These are phyloP conservation scores for Bradysia coprophila DNA, from an alignment of 1,140 invertebrate genomes.

Conservation along the genomic window DNA sequence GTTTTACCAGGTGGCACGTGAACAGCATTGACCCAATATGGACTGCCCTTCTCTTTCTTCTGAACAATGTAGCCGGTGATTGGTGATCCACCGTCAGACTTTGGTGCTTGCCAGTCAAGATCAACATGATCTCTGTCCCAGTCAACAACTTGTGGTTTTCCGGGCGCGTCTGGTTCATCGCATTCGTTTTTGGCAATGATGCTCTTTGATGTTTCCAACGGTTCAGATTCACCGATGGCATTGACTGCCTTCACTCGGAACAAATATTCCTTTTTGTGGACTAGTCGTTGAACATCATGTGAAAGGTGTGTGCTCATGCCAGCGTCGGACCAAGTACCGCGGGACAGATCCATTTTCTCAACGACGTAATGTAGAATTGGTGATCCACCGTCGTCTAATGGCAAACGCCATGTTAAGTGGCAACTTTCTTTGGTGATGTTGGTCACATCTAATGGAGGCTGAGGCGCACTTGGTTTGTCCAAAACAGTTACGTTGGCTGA, in stretches of 20 bases:
- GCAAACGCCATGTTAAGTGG: conserved; percentile 61
- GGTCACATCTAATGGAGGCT: conserved; percentile 65
- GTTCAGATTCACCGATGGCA: conserved; percentile 85
- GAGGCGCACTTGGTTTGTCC: conserved; percentile 74
- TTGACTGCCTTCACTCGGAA: conserved; percentile 89
- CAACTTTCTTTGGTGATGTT: conserved; percentile 83
- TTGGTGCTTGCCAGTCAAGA: conserved; percentile 71
- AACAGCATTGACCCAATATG: conserved; percentile 77
- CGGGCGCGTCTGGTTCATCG: conserved; percentile 81
- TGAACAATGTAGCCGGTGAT: conserved; percentile 88
- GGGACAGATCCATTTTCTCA: conserved; percentile 91
- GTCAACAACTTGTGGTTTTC: conserved; percentile 72
- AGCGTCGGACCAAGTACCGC: conserved; percentile 90
- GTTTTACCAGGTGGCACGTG: conserved; percentile 66
- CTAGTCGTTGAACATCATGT: conserved; percentile 66
- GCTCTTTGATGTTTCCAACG: conserved; percentile 63
- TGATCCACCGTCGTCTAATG: conserved; percentile 77
- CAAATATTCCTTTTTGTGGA: conserved; percentile 85
- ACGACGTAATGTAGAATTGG: conserved; percentile 92
- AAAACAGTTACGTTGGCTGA: conserved; percentile 75
- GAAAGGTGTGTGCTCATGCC: conserved; percentile 68
- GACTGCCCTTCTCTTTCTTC: conserved; percentile 90
- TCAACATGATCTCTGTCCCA: conserved; percentile 90
- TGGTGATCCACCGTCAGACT: conserved; percentile 76
- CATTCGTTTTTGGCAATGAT: conserved; percentile 91